Conservation (phyloP, 2,113 vertebrate genomes). For the Fregetta grallaria region DNA sequence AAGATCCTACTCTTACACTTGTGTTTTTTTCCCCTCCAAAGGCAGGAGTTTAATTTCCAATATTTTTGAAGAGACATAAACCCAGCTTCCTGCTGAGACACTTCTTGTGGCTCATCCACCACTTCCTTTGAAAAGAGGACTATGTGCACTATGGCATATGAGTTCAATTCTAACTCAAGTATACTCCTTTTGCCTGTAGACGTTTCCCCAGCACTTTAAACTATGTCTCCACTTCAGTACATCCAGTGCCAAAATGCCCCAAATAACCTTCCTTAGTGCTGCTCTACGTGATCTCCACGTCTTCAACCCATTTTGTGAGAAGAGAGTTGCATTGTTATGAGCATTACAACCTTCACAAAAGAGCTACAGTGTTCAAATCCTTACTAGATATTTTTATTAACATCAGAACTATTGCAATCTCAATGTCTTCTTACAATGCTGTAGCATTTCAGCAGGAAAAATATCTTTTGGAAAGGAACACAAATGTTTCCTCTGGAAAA, state of each 20-base stretch:
- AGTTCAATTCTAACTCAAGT: neutral
- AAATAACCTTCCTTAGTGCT: neutral
- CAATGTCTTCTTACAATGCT: neutral
- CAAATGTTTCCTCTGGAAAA: neutral
- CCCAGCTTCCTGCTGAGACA: neutral
- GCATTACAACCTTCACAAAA: neutral
- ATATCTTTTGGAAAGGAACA: neutral
- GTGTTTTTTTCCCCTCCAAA: neutral
- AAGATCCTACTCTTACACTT: neutral
- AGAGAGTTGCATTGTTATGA: neutral
- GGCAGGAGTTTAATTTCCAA: neutral
- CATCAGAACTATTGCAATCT: neutral
- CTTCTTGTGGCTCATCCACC: neutral
- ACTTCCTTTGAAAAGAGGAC: neutral
- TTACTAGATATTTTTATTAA: neutral
- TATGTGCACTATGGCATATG: too few relatives aligned
- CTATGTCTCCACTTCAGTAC: neutral
- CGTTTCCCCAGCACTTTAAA: neutral
- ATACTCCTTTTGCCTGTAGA: neutral
- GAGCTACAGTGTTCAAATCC: neutral
- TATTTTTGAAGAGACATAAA: neutral
- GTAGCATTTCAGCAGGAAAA: neutral
- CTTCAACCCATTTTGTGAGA: neutral
- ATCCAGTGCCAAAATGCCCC: neutral
- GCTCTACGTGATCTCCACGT: fast-evolving